Evolutionary conservation across 1,140 invertebrate species (phyloP), one percentile per base, ranked within the genome.

Genomic region (Branchinecta lindahli): DNA sequence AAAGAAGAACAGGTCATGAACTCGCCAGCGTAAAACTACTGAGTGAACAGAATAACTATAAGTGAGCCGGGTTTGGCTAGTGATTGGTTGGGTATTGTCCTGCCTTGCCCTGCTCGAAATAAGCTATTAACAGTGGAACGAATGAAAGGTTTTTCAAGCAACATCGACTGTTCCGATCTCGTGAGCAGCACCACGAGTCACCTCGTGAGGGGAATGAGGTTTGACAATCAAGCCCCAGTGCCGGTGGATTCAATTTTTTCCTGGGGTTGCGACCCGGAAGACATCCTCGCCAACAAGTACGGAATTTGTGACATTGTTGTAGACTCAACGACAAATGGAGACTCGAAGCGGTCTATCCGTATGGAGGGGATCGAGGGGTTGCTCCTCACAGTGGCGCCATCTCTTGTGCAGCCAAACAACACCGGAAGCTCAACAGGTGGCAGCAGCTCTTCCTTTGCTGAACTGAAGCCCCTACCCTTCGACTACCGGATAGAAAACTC

Each of bases 391-490:
- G 66, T 47, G 70, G 72, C 52, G 72, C 73, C 70, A 65, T 70
- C 52, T 61, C 18, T 61, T 12, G 52, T 61, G 46, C 33, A 68
- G 20, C 52, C 65, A 10, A 66, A 66, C 46, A 45, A 47, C 67
- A 70, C 69, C 18, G 68, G 67, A 44, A 45, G 81, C 66, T 81
- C 83, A 84, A 67, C 81, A 82, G 70, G 73, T 44, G 61, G 69
- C 15, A 67, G 69, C 45, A 72, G 46, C 71, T 72, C 72, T 47
- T 72, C 44, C 70, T 82, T 92, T 47, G 89, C 90, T 7, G 90
- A 92, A 75, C 81, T 92, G 67, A 92, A 92, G 77, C 91, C 91
- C 0, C 0, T 66, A n/a, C 89, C 90, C 0, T 92, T 92, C 78
- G 73, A 75, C 10, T 90, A 88, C 15, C 33, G 68, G 10, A 18